Base-by-base conservation (phyloP, 1,140 invertebrate genomes). In the Microplitis demolitor region DNA sequence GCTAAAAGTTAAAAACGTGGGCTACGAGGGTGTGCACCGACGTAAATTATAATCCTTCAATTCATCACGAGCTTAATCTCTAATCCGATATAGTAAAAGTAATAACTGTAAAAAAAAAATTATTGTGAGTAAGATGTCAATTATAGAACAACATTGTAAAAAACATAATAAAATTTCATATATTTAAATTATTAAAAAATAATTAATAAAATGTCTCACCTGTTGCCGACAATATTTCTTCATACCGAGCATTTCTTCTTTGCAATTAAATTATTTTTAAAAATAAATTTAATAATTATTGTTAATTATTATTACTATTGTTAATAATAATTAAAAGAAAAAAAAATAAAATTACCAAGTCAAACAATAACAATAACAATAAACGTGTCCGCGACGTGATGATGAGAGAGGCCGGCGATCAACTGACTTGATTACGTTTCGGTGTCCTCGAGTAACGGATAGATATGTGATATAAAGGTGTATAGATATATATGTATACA, bases 351-450 rank as follows among this genome's bases (percentile, higher is more conserved):
- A 11, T 24, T 45, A 45, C 11, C 39, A 45, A 45, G 11, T 45
- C 6, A 45, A 45, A 45, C 39, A 45, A 45, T 9, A 45, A 45
- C 39, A 45, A 45, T 11, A 45, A 45, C 39, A 45, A 45, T 11
- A 45, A 45, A 8, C 11, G 56, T 31, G 24, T 58, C 56, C 56
- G 24, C 66, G 66, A 67, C 50, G 66, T 67, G 39, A 31, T 11
- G n/a, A 39, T 33, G 50, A 53, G 16, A 6, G n/a, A 51, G 51
- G 50, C 66, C 66, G 66, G 66, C 66, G 66, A 67, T 67, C 31
- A 54, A 67, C 66, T 67, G 66, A 67, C 66, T 35, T 64, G 50
- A 67, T 67, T 64, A 64, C 62, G 62, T 64, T 64, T 24, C 9
- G 62, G 31, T 50, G 62, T 64, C 24, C 56, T 58, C 56, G 56